Conservation (phyloP, 1,140 invertebrate genomes). For the Liolophura sinensis region DNA sequence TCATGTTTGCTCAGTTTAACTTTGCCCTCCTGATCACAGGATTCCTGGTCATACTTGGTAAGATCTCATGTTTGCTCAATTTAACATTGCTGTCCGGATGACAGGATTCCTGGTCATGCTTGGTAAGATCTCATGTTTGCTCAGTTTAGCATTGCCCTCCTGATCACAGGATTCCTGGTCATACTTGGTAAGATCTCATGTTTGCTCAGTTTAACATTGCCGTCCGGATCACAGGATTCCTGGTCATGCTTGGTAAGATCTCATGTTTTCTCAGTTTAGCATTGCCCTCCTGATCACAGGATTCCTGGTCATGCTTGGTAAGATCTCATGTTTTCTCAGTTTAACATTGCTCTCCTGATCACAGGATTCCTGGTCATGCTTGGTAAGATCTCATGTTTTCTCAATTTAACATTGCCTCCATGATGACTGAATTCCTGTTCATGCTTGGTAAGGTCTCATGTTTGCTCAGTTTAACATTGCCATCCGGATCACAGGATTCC, state of each 20-base stretch:
- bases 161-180: conserved; percentile 78
- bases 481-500: conserved; percentile 74
- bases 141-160: conserved; percentile 72
- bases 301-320: conserved; percentile 85
- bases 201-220: conserved; percentile 66
- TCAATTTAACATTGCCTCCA: conserved; percentile 70
- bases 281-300: conserved; percentile 77
- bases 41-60: conserved; percentile 85
- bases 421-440: conserved; percentile 78
- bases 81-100: conserved; percentile 74
- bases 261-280: conserved; percentile 10
- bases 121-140: conserved; percentile 67
- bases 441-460: conserved; percentile 75
- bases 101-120: conserved; percentile 82
- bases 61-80: conserved; percentile 49
- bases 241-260: conserved; percentile 84
- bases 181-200: conserved; percentile 75
- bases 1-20: too few species aligned
- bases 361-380: conserved; percentile 82
- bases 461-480: conserved; percentile 66
- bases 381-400: conserved; percentile 68
- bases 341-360: conserved; percentile 72
- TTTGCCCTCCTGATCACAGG: conserved; percentile 77
- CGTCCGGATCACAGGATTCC: conserved; percentile 74
- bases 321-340: conserved; percentile 51